A percentile compares a stretch with the other conserved stretches of the same genome.
Conservation (phyloP, 92 coral and sea anemone genomes). For the Heteractis magnifica region DNA sequence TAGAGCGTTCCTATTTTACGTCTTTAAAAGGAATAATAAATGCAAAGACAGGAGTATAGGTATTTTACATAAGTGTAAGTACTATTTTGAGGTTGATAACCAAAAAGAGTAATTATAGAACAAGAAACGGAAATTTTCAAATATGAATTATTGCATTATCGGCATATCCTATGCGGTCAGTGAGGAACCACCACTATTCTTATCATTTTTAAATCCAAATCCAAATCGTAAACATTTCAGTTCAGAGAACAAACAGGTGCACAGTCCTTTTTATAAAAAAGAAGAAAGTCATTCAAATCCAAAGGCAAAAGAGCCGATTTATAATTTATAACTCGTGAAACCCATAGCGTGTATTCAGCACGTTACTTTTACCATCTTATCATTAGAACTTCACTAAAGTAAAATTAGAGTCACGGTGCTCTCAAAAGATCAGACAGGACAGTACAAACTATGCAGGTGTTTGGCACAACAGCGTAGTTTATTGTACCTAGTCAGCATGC, state of each 20-base stretch:
- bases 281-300: slow-evolving; percentile 7
- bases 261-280: neutral
- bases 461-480: neutral
- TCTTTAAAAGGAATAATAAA: neutral
- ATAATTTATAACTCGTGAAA: slow-evolving; percentile 15
- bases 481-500: slow-evolving; percentile 8
- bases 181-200: neutral
- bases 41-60: neutral
- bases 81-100: neutral
- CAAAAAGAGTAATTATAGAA: neutral
- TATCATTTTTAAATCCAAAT: slow-evolving; percentile 10
- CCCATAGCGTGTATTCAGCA: neutral
- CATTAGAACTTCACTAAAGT: neutral
- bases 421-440: slow-evolving; percentile 9
- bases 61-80: neutral
- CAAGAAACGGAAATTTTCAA: neutral
- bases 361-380: neutral
- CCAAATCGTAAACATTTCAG: slow-evolving; percentile 4
- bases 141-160: neutral
- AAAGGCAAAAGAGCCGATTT: neutral
- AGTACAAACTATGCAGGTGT: slow-evolving; percentile 4
- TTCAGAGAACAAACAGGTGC: slow-evolving; percentile 22
- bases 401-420: neutral
- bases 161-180: slow-evolving; percentile 1
- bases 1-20: neutral